Evolutionary conservation across 2,888 invertebrate genomes (phyloP).

Genomic region (Tetragonisca angustula): DNA sequence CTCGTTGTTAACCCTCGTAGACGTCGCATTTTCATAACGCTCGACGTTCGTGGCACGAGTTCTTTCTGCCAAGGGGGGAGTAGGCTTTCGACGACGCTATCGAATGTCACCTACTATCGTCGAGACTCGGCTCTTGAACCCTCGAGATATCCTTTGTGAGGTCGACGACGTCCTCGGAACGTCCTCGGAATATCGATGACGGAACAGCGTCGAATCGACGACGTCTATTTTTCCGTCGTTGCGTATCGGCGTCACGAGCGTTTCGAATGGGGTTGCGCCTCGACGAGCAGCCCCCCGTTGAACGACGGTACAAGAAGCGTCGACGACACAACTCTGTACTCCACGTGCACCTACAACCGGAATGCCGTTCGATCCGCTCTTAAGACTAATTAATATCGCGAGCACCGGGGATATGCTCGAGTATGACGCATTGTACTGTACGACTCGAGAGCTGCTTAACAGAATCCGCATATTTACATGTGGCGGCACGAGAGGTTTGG

Average conservation of each 20-base stretch:
- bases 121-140: constrained; percentile 24
- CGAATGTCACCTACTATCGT: constrained; percentile 43
- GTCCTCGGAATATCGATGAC: constrained; percentile 51
- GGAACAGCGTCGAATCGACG: constrained; percentile 26
- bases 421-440: not conserved
- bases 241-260: constrained; percentile 8
- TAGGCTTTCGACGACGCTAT: constrained; percentile 23
- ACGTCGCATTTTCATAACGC: not conserved
- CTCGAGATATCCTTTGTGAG: constrained; percentile 43
- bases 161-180: constrained; percentile 40
- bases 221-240: constrained; percentile 28
- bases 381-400: constrained; percentile 20
- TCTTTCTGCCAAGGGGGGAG: no score
- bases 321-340: no score
- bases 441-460: not conserved
- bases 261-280: not conserved
- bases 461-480: not conserved
- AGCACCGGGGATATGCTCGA: not conserved
- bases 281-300: no score
- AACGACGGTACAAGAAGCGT: not conserved
- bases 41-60: not conserved
- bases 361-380: not conserved
- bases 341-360: not conserved
- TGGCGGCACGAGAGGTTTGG: no score
- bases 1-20: constrained; percentile 4